phyloP scores from a whole-genome alignment of 2,113 vertebrate species.

The Elgaria multicarinata region DNA sequence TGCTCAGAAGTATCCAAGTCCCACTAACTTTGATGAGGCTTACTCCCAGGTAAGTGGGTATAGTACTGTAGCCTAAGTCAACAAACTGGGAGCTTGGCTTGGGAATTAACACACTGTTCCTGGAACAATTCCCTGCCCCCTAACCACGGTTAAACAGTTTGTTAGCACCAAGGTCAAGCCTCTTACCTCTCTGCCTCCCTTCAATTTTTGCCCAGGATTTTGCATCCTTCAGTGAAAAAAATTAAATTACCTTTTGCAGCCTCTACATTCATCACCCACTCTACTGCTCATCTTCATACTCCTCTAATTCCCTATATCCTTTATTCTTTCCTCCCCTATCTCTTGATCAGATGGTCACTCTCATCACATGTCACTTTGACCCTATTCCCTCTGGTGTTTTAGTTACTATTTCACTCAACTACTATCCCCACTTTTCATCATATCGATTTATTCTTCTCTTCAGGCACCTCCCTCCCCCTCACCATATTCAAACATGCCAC shows the following conservation, averaged over 20 bases:
- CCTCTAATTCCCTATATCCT: background rate
- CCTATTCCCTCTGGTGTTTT: background rate
- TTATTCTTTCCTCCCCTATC: too few relatives aligned
- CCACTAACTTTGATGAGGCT: background rate
- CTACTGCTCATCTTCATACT: too few relatives aligned
- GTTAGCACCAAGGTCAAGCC: background rate
- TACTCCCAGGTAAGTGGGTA: background rate
- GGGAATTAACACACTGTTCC: background rate
- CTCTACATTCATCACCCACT: background rate
- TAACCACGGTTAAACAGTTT: background rate
- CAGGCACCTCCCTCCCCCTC: background rate
- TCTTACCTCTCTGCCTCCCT: background rate
- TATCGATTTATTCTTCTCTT: background rate
- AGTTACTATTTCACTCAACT: background rate
- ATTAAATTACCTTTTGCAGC: background rate
- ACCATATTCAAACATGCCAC: background rate
- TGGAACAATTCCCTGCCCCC: background rate
- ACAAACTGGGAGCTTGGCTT: background rate
- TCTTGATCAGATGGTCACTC: too few relatives aligned
- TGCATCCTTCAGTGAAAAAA: background rate
- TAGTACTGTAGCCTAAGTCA: background rate
- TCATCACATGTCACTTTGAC: background rate
- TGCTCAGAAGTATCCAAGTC: background rate
- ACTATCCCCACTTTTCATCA: background rate
- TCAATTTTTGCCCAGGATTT: too few relatives aligned